phyloP scores from a whole-genome alignment of 2,888 invertebrate species.

The Tubulanus polymorphus region DNA sequence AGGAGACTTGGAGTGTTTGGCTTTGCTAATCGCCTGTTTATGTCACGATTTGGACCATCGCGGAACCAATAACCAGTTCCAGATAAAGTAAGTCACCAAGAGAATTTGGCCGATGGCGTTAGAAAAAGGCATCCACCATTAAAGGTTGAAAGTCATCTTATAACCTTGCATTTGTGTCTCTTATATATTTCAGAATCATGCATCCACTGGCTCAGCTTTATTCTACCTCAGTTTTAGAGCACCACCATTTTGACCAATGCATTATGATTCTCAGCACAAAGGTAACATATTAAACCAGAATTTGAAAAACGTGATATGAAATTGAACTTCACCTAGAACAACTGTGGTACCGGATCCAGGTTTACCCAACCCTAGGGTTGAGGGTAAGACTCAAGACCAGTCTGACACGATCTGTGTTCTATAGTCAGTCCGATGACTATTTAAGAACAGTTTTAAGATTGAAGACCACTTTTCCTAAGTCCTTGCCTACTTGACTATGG shows the following conservation, averaged over 20 bases:
- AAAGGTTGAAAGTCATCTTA: too few relatives aligned
- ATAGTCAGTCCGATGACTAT: not conserved
- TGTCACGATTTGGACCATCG: slow-evolving; percentile 51
- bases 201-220: slow-evolving; percentile 50
- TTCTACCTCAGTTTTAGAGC: slow-evolving; percentile 50
- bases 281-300: too few relatives aligned
- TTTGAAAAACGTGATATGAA: too few relatives aligned
- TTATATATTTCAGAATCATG: slow-evolving; percentile 64
- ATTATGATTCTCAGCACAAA: slow-evolving; percentile 65
- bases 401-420: too few relatives aligned
- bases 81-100: slow-evolving; percentile 39
- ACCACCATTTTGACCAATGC: slow-evolving; percentile 53
- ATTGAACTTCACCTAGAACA: too few relatives aligned
- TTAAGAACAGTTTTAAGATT: too few relatives aligned
- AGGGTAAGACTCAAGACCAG: too few relatives aligned
- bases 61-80: slow-evolving; percentile 51
- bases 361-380: too few relatives aligned
- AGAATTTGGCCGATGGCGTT: not conserved
- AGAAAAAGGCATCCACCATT: not conserved
- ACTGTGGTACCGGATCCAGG: too few relatives aligned
- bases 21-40: slow-evolving; percentile 47
- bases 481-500: too few relatives aligned
- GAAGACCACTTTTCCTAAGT: too few relatives aligned
- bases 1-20: slow-evolving; percentile 38
- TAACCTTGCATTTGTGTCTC: slow-evolving; percentile 6